These are phyloP conservation scores for Mesoligia furuncula DNA, from an alignment of 2,888 invertebrate genomes.

Conservation along the genomic window DNA sequence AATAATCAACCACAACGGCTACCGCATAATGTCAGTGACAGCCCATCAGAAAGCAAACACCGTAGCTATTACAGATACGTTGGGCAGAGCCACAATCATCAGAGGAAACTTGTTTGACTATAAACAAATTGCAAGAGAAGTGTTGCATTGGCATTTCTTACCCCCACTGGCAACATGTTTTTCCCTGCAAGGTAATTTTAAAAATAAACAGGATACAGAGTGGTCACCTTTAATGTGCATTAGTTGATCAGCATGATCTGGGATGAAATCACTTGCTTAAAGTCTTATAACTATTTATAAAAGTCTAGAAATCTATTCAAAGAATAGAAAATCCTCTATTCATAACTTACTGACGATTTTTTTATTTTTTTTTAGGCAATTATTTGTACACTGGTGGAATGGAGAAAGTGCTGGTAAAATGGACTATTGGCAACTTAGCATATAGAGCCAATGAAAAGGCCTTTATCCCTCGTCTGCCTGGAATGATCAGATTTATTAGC, in stretches of 20 bases:
- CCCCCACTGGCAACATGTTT: conserved; percentile 83
- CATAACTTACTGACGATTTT: too few relatives aligned
- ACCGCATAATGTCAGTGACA: conserved; percentile 81
- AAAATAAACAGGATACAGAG: not conserved
- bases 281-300: too few relatives aligned
- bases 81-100: conserved; percentile 81
- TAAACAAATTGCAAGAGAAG: conserved; percentile 77
- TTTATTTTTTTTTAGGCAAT: conserved; percentile 75
- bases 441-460: conserved; percentile 80
- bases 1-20: conserved; percentile 75
- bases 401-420: conserved; percentile 87
- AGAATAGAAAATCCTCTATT: not conserved
- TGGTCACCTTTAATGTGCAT: not conserved
- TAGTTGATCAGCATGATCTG: not conserved
- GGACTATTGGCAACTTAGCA: conserved; percentile 82
- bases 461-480: conserved; percentile 86
- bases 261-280: not conserved
- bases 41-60: conserved; percentile 80
- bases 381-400: conserved; percentile 86
- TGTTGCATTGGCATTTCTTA: conserved; percentile 87
- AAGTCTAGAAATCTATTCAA: not conserved
- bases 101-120: conserved; percentile 81
- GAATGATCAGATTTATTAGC: conserved; percentile 81
- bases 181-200: conserved; percentile 80
- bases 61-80: conserved; percentile 82